Conservation (phyloP, 2,797 vertebrate genomes). For the Aeoliscus strigatus region DNA sequence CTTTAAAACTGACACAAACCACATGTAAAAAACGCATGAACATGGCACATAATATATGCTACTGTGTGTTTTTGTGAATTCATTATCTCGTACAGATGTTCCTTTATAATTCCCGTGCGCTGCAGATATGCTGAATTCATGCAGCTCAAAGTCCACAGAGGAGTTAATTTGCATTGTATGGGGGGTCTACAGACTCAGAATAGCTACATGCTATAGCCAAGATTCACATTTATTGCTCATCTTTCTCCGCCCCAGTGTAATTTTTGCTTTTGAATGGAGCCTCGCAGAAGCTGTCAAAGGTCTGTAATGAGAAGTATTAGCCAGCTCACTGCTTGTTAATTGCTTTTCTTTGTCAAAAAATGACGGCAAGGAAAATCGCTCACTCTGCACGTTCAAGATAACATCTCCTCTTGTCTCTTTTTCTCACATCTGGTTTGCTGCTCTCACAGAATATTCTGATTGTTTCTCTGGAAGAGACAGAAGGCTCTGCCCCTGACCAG, state of each 20-base stretch:
- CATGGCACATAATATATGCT: neutral
- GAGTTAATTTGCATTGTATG: constrained; percentile 18
- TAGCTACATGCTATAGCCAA: constrained; percentile 17
- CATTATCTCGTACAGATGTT: constrained; percentile 10
- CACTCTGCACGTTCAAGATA: constrained; percentile 54
- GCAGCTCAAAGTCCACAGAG: constrained; percentile 6
- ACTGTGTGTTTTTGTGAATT: neutral
- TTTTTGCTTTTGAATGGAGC: constrained; percentile 42
- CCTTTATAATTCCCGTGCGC: constrained; percentile 3
- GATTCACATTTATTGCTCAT: constrained; percentile 33
- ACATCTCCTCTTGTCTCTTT: constrained; percentile 25
- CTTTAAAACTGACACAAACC: too few relatives aligned
- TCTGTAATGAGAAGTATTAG: constrained; percentile 56
- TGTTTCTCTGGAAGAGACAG: constrained; percentile 40
- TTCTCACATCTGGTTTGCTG: constrained; percentile 21
- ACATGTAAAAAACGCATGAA: neutral
- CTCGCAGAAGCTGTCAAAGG: constrained; percentile 41
- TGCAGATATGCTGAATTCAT: constrained; percentile 3
- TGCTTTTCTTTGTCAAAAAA: constrained; percentile 69
- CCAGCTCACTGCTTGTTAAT: constrained; percentile 56
- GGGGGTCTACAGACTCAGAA: constrained; percentile 22
- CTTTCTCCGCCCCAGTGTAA: constrained; percentile 27
- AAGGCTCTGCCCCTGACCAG: constrained; percentile 1
- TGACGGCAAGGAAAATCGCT: constrained; percentile 52
- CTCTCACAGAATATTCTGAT: constrained; percentile 22